Evolutionary conservation across 2,113 vertebrate species (phyloP).

Genomic region (Oryzias celebensis): DNA sequence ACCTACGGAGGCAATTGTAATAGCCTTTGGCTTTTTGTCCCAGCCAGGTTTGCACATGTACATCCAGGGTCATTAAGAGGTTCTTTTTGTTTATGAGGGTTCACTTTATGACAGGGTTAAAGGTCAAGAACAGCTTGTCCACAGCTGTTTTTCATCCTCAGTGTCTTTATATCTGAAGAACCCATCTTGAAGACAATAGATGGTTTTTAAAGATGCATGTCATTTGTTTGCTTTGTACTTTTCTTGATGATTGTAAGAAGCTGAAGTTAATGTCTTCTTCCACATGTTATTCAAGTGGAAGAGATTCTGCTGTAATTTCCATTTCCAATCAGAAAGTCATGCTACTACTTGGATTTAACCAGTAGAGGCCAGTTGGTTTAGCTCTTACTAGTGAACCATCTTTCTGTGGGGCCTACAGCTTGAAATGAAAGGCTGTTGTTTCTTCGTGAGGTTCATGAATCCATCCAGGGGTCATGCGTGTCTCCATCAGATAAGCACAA

Average conservation of each 20-base stretch:
- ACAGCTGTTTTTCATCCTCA: slow-evolving; percentile 56
- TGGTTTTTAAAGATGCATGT: too few species aligned
- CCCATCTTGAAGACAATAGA: slow-evolving; percentile 19
- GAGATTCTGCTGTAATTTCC: neutral
- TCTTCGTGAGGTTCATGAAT: slow-evolving; percentile 20
- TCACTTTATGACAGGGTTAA: slow-evolving; percentile 56
- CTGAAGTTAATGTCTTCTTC: neutral
- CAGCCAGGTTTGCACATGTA: slow-evolving; percentile 27
- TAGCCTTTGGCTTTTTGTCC: slow-evolving; percentile 20
- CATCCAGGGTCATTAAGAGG: slow-evolving; percentile 49
- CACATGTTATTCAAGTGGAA: neutral
- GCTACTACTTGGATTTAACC: neutral
- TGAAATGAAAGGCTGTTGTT: slow-evolving; percentile 9
- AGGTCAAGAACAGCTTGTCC: slow-evolving; percentile 52
- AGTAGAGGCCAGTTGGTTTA: neutral
- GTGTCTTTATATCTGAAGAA: slow-evolving; percentile 22
- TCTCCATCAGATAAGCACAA: slow-evolving; percentile 54
- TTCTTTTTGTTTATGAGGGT: slow-evolving; percentile 44
- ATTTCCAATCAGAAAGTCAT: neutral
- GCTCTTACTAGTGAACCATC: neutral
- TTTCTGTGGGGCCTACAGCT: neutral
- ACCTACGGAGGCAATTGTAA: slow-evolving; percentile 29
- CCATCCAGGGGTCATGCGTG: slow-evolving; percentile 32
- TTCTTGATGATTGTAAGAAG: slow-evolving; percentile 1
- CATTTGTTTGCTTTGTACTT: slow-evolving; percentile 11